Percentiles rank a stretch among this genome's conserved stretches.
Evolutionary conservation across 1,140 invertebrate species (phyloP).

Genomic region (Caenorhabditis remanei): DNA sequence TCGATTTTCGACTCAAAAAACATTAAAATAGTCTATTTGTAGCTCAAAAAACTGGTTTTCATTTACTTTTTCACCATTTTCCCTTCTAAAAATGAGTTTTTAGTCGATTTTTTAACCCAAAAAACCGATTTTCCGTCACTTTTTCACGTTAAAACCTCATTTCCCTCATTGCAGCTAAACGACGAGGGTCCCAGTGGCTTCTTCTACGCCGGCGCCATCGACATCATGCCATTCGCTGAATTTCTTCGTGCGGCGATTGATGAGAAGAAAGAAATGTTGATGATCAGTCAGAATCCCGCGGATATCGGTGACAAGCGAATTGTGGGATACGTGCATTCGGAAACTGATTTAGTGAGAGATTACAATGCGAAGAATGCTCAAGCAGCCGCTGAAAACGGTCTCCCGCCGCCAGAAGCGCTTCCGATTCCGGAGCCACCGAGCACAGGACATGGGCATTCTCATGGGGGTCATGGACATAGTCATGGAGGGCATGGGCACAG

Average conservation of each 20-base stretch:
- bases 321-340: conserved; percentile 47
- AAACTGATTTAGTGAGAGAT: conserved; percentile 52
- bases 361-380: conserved; percentile 57
- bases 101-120: too few relatives aligned
- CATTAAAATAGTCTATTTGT: too few relatives aligned
- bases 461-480: conserved; percentile 36
- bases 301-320: conserved; percentile 48
- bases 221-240: conserved; percentile 47
- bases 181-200: not conserved
- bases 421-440: conserved; percentile 46
- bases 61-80: too few relatives aligned
- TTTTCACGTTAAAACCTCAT: not conserved
- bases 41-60: too few relatives aligned
- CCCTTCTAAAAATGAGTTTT: too few relatives aligned
- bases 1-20: too few relatives aligned
- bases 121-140: not conserved
- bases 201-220: conserved; percentile 58
- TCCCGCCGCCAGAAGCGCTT: conserved; percentile 35
- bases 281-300: conserved; percentile 22
- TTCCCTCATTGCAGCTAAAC: conserved; percentile 37
- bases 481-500: conserved; percentile 46
- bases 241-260: conserved; percentile 41
- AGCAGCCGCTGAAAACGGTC: conserved; percentile 20
- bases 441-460: not conserved
- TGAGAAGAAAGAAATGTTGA: conserved; percentile 57